Evolutionary conservation across 2,888 invertebrate species (phyloP).

Genomic region (Crossocerus cetratus): DNA sequence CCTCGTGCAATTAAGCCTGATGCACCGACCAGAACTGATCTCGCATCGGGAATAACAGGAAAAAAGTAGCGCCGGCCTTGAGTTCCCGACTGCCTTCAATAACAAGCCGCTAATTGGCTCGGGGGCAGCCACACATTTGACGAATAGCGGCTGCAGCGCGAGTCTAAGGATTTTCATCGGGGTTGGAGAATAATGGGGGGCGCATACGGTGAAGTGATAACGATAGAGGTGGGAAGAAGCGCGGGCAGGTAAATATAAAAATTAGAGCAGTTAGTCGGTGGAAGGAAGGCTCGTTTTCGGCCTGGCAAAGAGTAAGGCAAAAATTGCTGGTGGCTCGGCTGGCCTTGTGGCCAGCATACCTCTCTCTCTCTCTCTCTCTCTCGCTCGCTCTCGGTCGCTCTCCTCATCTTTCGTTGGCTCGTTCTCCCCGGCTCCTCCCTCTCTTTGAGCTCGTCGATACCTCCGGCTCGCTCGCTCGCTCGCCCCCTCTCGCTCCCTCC

Average conservation of each 20-base stretch:
- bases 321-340: conserved; percentile 63
- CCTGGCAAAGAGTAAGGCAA: conserved; percentile 59
- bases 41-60: no score
- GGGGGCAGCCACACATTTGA: no score
- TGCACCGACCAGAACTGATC: no score
- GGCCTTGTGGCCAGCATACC: conserved; percentile 72
- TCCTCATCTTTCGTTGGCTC: conserved; percentile 35
- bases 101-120: no score
- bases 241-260: conserved; percentile 54
- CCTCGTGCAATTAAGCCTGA: no score
- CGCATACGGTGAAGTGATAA: conserved; percentile 9
- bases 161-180: neutral
- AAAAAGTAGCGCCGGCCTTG: no score
- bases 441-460: conserved; percentile 39
- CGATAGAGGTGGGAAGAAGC: conserved; percentile 26
- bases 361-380: conserved; percentile 39
- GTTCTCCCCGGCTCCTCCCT: conserved; percentile 34
- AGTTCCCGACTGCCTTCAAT: no score
- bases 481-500: conserved; percentile 58
- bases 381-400: conserved; percentile 41
- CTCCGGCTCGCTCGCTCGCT: conserved; percentile 22
- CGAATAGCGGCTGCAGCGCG: no score
- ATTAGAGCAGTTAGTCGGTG: conserved; percentile 63
- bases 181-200: neutral
- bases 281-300: conserved; percentile 48